phyloP scores from a whole-genome alignment of 2,797 vertebrate genomes.

The Amblyopsis hoosieri region DNA sequence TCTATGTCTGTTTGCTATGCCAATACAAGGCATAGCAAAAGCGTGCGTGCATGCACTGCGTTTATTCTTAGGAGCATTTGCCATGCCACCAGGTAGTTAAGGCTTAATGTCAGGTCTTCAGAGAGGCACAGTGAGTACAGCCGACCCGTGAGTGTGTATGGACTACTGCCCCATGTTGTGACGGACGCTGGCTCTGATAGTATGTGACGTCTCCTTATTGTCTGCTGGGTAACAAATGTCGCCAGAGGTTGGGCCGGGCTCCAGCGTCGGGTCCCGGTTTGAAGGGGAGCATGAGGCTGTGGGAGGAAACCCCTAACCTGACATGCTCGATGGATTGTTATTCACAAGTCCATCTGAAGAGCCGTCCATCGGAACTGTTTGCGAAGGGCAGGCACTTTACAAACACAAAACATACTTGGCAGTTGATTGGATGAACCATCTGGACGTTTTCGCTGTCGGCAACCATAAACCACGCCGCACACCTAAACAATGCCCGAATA shows the following conservation, averaged over 20 bases:
- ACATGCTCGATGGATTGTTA: too few species aligned
- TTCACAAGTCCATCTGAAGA: too few species aligned
- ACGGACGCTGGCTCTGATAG: constrained; percentile 34
- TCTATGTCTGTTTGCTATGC: constrained; percentile 15
- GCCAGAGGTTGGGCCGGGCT: constrained; percentile 36
- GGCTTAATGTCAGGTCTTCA: constrained; percentile 30
- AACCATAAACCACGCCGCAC: too few species aligned
- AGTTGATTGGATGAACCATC: too few species aligned
- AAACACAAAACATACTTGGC: too few species aligned
- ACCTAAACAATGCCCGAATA: too few species aligned
- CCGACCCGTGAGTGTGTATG: not conserved
- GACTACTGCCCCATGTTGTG: constrained; percentile 14
- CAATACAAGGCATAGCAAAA: constrained; percentile 4
- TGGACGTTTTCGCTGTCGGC: too few species aligned
- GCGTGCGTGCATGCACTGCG: not conserved
- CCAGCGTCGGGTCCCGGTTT: constrained; percentile 48
- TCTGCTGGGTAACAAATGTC: constrained; percentile 44
- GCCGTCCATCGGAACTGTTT: too few species aligned
- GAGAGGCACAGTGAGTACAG: constrained; percentile 17
- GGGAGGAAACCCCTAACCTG: constrained; percentile 42
- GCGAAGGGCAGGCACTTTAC: too few species aligned
- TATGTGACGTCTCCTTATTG: constrained; percentile 40
- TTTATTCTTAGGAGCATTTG: not conserved
- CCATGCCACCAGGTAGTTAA: constrained; percentile 14
- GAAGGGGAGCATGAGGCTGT: constrained; percentile 43